Evolutionary conservation across 1,140 invertebrate genomes (phyloP).

Genomic region (Bombus cullumanus): DNA sequence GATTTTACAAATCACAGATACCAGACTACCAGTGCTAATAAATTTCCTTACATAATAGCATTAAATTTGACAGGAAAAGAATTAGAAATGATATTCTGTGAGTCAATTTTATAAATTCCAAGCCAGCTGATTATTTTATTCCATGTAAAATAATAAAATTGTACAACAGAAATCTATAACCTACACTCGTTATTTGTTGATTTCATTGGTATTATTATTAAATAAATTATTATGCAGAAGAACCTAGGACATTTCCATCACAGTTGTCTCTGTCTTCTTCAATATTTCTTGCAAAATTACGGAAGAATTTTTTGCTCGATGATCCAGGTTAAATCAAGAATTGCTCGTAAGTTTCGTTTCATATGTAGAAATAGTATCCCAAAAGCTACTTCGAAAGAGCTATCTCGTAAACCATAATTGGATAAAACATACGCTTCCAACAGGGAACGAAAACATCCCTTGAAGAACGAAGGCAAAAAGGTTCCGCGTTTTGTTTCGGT

Average conservation of each 20-base stretch:
- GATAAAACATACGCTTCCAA: conserved; percentile 1
- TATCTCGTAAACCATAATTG: conserved; percentile 6
- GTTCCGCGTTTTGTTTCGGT: background rate
- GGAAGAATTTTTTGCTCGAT: background rate
- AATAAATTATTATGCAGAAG: too few relatives aligned
- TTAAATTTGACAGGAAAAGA: background rate
- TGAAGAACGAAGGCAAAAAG: background rate
- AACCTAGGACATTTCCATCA: too few relatives aligned
- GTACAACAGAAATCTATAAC: background rate
- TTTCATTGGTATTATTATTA: too few relatives aligned
- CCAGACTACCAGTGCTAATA: background rate
- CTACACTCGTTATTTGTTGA: background rate
- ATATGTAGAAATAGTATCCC: background rate
- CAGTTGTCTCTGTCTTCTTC: too few relatives aligned
- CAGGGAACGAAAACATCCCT: background rate
- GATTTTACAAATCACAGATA: background rate
- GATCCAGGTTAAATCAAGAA: background rate
- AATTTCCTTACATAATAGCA: background rate
- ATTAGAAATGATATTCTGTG: background rate
- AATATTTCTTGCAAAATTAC: background rate
- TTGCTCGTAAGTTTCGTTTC: background rate
- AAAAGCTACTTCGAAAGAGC: background rate
- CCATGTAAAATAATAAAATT: background rate
- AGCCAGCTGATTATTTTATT: background rate
- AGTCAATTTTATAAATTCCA: background rate